Conservation (phyloP, 2,113 vertebrate species). For the Phylloscopus whistleri region DNA sequence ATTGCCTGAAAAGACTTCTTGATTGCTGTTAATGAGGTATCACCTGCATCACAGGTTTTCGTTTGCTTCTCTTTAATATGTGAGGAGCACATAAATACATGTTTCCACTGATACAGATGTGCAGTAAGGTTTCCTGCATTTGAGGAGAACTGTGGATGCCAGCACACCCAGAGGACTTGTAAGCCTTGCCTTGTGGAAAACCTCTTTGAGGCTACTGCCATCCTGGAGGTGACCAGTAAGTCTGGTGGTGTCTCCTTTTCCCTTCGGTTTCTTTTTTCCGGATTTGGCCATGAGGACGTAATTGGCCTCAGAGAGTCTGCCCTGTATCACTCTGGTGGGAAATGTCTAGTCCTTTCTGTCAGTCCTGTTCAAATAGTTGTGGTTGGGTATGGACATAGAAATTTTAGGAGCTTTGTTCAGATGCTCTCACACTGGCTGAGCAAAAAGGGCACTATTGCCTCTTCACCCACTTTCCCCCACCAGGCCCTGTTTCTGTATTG, state of each 20-base stretch:
- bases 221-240: neutral
- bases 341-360: neutral
- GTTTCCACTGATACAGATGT: neutral
- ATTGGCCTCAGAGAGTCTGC: neutral
- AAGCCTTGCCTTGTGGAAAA: neutral
- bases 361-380: neutral
- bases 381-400: rapidly evolving
- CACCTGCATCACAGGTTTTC: neutral
- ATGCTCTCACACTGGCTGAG: neutral
- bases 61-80: neutral
- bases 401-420: neutral
- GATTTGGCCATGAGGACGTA: neutral
- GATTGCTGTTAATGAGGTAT: neutral
- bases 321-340: neutral
- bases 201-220: neutral
- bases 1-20: neutral
- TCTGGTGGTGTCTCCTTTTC: neutral
- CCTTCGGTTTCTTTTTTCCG: neutral
- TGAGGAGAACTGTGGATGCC: neutral
- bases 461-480: neutral
- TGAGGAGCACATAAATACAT: neutral
- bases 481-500: neutral
- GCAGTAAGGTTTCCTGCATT: neutral
- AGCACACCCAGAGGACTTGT: rapidly evolving
- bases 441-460: neutral